Percentiles rank a stretch among this genome's conserved stretches.
Conservation (phyloP, 2,888 invertebrate genomes). For the Mythimna ferrago region DNA sequence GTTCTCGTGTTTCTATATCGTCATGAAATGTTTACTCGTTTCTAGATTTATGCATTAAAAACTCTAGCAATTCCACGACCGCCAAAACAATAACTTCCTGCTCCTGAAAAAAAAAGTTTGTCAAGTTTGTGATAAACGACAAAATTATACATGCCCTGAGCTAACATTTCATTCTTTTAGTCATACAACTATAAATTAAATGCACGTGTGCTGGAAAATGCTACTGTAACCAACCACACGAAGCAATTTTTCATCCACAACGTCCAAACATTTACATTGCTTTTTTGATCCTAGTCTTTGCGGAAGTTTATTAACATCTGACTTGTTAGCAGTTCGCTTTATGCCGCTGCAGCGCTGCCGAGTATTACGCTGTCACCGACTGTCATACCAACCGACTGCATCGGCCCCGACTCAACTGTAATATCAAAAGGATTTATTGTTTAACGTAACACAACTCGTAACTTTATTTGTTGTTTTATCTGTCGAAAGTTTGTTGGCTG, state of each 20-base stretch:
- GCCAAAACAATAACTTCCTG: conserved; percentile 14
- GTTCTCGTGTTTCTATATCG: neutral
- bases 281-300: conserved; percentile 56
- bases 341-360: conserved; percentile 47
- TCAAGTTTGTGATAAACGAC: conserved; percentile 49
- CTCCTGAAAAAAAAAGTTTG: conserved; percentile 33
- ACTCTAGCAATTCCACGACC: neutral
- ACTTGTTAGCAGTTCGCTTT: conserved; percentile 62
- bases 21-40: conserved; percentile 10
- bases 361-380: conserved; percentile 64
- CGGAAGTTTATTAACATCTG: conserved; percentile 66
- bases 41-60: conserved; percentile 36
- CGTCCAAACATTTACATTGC: conserved; percentile 52
- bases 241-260: conserved; percentile 59
- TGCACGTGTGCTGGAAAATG: conserved; percentile 54
- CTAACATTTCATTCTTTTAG: conserved; percentile 44
- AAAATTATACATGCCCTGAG: conserved; percentile 57
- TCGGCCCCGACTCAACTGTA: conserved; percentile 59
- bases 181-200: conserved; percentile 55
- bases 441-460: conserved; percentile 52
- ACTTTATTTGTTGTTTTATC: conserved; percentile 58
- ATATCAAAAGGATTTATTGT: conserved; percentile 71
- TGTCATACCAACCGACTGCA: conserved; percentile 61
- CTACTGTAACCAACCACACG: conserved; percentile 42
- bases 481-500: conserved; percentile 46